These are phyloP conservation scores for Dysmachus trigonus DNA, from an alignment of 2,888 invertebrate species.

Conservation along the genomic window DNA sequence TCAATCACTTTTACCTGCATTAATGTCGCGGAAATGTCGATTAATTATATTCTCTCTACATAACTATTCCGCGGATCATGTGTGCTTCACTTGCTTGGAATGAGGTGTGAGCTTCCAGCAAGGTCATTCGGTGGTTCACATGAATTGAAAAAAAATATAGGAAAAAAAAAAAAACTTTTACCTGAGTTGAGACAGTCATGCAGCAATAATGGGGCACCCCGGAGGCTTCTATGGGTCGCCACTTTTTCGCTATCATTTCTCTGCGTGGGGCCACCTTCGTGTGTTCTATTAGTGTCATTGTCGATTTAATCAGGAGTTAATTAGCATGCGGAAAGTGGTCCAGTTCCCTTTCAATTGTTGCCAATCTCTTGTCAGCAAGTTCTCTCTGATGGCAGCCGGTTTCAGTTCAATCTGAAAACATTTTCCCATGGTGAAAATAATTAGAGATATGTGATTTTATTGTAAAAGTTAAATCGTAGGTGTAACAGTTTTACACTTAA, in stretches of 20 bases:
- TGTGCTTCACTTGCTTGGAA: background rate
- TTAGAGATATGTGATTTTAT: background rate
- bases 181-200: background rate
- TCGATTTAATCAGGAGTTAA: slow-evolving; percentile 4
- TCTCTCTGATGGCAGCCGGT: background rate
- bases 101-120: background rate
- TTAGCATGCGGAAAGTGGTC: slow-evolving; percentile 3
- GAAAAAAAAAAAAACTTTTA: background rate
- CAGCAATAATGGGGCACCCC: no score
- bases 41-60: slow-evolving; percentile 14
- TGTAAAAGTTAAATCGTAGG: background rate
- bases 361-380: background rate
- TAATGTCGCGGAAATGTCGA: background rate
- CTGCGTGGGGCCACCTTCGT: background rate
- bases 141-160: background rate
- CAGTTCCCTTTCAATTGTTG: slow-evolving; percentile 23
- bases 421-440: background rate
- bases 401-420: background rate
- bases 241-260: slow-evolving; percentile 20
- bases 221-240: background rate
- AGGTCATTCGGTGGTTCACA: slow-evolving; percentile 3
- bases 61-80: background rate
- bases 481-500: background rate
- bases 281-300: slow-evolving; percentile 15
- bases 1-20: slow-evolving; percentile 28